Evolutionary conservation across 2,113 vertebrate genomes (phyloP), one percentile per base, ranked within the genome.

Genomic region (Ophiodon elongatus): DNA sequence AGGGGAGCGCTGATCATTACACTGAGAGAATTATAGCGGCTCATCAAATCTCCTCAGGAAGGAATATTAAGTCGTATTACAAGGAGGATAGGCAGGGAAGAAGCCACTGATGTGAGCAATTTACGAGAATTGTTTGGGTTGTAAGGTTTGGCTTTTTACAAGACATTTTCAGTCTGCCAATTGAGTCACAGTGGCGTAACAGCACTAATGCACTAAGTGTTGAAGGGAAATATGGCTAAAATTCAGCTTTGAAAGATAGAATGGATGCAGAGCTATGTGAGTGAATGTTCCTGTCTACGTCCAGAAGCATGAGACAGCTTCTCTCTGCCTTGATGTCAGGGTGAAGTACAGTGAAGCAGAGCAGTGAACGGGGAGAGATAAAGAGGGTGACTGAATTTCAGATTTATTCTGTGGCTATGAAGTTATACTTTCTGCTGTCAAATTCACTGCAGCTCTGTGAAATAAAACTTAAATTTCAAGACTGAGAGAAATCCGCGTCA

Each of bases 11-110:
- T 80, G 84, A 92, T 93, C 85, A 87, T 85, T 84, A 62, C 59
- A 73, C 70, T 79, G 84, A 76, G 67, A 72, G 88, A 87, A 92
- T 94, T 88, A 93, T 82, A 91, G 91, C 73, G 39, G 77, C 88
- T 93, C 92, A 90, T 93, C 91, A 94, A 85, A 91, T 84, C 83
- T 63, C 80, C 85, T 90, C 82, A 76, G 84, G 81, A 87, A 88
- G 80, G 88, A 92, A 92, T 90, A 92, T 92, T 87, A 84, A 88
- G 73, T 84, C 83, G 76, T 80, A 86, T 93, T 92, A 93, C 39
- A 25, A 83, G 81, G 88, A 82, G 83, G 47, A 71, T 62, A 45
- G 81, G 79, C 59, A 70, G 81, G 89, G 65, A 62, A 81, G 85
- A 68, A 79, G 64, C 47, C 80, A 80, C 84, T 85, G 56, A 92